These are phyloP conservation scores for Tenodera sinensis DNA, from an alignment of 2,888 invertebrate species.

Conservation along the genomic window DNA sequence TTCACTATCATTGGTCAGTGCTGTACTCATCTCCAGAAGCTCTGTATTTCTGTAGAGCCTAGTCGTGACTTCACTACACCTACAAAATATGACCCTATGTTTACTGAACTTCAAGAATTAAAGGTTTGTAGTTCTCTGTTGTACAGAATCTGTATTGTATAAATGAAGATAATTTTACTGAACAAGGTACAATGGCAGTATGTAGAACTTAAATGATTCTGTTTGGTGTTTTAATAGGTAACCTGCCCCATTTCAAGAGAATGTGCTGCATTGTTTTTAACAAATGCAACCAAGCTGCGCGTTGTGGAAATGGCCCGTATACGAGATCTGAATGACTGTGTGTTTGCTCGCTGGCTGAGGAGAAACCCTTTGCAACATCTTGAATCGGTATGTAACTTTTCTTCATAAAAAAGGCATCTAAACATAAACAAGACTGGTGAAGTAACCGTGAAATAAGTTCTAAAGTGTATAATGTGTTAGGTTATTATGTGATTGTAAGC, in stretches of 20 bases:
- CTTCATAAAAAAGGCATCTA: neutral
- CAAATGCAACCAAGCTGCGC: slow-evolving; percentile 13
- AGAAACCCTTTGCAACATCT: slow-evolving; percentile 18
- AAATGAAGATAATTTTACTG: no score
- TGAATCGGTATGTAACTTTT: slow-evolving; percentile 20
- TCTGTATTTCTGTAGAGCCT: slow-evolving; percentile 17
- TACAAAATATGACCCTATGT: neutral
- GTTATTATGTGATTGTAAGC: neutral
- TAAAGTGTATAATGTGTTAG: no score
- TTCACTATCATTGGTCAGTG: slow-evolving; percentile 14
- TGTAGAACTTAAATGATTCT: neutral
- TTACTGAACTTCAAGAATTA: neutral
- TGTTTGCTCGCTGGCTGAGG: slow-evolving; percentile 23
- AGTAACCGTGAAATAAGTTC: no score
- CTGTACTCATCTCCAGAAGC: slow-evolving; percentile 18
- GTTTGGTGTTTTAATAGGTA: neutral
- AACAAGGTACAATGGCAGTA: neutral
- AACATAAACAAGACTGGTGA: no score
- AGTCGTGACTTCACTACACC: slow-evolving; percentile 4
- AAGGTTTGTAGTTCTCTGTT: neutral
- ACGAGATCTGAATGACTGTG: slow-evolving; percentile 16
- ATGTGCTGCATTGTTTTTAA: slow-evolving; percentile 19
- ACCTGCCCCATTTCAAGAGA: slow-evolving; percentile 18
- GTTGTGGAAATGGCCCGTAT: slow-evolving; percentile 22
- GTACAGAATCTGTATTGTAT: no score